Conservation (phyloP, 1,140 invertebrate species). For the Ips typographus region DNA sequence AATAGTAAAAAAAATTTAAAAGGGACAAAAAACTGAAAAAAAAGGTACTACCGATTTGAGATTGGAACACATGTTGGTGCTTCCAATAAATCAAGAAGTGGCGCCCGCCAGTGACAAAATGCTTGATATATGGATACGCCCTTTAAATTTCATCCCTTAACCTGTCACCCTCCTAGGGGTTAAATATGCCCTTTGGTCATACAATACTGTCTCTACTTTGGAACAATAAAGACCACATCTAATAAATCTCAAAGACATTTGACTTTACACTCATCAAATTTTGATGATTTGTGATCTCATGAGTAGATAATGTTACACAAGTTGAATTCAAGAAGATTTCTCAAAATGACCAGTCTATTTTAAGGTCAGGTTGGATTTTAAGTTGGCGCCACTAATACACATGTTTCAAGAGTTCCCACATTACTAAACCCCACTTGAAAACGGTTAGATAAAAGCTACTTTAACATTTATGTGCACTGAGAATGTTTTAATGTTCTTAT, state of each 20-base stretch:
- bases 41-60: conserved; percentile 12
- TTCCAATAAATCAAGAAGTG: conserved; percentile 28
- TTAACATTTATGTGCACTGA: conserved; percentile 32
- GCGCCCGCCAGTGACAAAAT: conserved; percentile 29
- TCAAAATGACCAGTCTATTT: conserved; percentile 24
- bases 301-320: conserved; percentile 6
- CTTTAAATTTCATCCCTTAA: conserved; percentile 21
- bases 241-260: background rate
- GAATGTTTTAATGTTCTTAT: conserved; percentile 37
- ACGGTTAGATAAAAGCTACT: conserved; percentile 40
- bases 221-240: background rate
- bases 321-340: conserved; percentile 20
- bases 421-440: conserved; percentile 40
- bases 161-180: conserved; percentile 18
- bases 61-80: conserved; percentile 17
- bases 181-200: conserved; percentile 1
- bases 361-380: conserved; percentile 29
- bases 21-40: background rate
- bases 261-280: background rate
- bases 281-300: background rate
- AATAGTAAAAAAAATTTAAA: too few species aligned
- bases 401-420: conserved; percentile 41
- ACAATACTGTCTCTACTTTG: conserved; percentile 9
- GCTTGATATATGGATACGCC: conserved; percentile 25
- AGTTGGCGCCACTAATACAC: conserved; percentile 38